These are phyloP conservation scores for Dysidea cf. avara DNA, from an alignment of 37 sponge, comb jelly and placozoan species.

Conservation along the genomic window DNA sequence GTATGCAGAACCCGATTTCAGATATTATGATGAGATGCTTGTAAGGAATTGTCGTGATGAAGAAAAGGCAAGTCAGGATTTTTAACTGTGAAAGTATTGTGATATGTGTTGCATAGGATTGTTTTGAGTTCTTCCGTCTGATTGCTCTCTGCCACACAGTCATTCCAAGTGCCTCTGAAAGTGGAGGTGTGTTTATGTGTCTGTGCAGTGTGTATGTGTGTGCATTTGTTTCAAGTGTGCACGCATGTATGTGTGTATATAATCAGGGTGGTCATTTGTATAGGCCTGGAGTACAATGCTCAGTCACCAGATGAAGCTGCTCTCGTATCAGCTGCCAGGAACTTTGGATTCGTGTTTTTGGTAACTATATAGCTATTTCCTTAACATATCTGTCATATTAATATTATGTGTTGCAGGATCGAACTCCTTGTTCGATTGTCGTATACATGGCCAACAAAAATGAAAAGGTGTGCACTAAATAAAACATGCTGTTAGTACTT, in stretches of 20 bases:
- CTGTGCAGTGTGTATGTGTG: background rate
- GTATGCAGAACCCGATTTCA: slow-evolving; percentile 71
- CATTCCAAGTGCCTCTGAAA: slow-evolving; percentile 60
- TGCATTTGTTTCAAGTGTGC: background rate
- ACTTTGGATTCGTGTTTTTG: slow-evolving; percentile 91
- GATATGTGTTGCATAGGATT: slow-evolving; percentile 24
- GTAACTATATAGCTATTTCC: slow-evolving; percentile 27
- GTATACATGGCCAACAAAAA: slow-evolving; percentile 37
- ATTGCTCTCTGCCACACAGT: slow-evolving; percentile 96
- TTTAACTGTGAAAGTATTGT: background rate
- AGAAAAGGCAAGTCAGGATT: background rate
- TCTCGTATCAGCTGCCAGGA: slow-evolving; percentile 91
- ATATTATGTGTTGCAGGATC: slow-evolving; percentile 15
- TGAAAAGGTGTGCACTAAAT: background rate
- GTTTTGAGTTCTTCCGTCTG: slow-evolving; percentile 78
- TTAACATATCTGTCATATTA: background rate
- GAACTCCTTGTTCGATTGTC: slow-evolving; percentile 60
- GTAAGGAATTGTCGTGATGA: slow-evolving; percentile 41
- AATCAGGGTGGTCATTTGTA: background rate
- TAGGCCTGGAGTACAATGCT: slow-evolving; percentile 83
- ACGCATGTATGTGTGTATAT: background rate
- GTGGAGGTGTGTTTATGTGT: slow-evolving; percentile 6
- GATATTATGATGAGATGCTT: slow-evolving; percentile 74
- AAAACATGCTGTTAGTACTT: background rate
- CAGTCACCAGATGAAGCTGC: slow-evolving; percentile 99